Conservation (phyloP, 2,888 invertebrate genomes). For the Eutolmus rufibarbis region DNA sequence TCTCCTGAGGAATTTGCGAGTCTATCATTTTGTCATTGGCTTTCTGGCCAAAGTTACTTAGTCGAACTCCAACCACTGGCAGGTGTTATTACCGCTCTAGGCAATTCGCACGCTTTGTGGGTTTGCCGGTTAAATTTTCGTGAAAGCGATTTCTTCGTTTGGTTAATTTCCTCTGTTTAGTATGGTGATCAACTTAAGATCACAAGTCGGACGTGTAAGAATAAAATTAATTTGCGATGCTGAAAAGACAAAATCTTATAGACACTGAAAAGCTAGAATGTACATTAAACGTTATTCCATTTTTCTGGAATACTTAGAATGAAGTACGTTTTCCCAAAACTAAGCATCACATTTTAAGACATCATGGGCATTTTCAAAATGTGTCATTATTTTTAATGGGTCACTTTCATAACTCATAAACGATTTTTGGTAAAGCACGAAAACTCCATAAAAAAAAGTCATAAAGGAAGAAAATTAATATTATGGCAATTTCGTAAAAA, state of each 20-base stretch:
- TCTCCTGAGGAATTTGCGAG: background rate
- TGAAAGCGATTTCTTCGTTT: background rate
- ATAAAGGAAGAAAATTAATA: no score
- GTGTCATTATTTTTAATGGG: no score
- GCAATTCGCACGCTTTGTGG: background rate
- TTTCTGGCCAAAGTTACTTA: background rate
- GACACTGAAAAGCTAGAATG: background rate
- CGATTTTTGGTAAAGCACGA: no score
- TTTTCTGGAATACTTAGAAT: background rate
- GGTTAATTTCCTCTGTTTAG: background rate
- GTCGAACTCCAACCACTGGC: background rate
- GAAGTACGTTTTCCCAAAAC: no score
- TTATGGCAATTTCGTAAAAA: no score
- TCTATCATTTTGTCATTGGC: constrained; percentile 3
- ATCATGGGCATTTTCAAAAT: no score
- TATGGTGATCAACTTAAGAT: background rate
- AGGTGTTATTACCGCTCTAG: background rate
- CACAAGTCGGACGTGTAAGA: background rate
- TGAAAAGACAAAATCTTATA: background rate
- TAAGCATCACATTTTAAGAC: no score
- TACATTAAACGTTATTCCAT: background rate
- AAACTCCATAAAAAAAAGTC: no score
- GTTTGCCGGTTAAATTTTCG: background rate
- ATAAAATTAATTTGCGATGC: background rate
- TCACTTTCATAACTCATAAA: no score